These are phyloP conservation scores for Agrochola litura DNA, from an alignment of 2,888 invertebrate genomes.

Conservation along the genomic window DNA sequence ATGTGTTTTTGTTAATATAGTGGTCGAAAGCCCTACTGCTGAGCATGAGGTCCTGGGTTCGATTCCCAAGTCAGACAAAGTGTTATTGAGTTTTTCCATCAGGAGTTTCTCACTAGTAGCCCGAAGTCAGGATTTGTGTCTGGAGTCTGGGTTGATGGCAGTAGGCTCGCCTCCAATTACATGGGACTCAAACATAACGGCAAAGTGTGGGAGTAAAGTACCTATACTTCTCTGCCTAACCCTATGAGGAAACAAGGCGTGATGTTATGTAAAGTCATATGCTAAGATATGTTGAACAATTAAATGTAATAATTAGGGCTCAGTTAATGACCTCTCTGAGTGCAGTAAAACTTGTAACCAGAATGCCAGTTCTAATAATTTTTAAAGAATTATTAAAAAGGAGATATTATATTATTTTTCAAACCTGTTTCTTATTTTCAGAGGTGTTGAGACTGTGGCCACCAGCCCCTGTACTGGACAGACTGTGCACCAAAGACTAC, in stretches of 20 bases:
- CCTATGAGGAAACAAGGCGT: neutral
- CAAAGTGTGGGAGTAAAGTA: too few relatives aligned
- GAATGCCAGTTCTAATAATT: neutral
- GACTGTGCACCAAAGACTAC: constrained; percentile 88
- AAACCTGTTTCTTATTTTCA: constrained; percentile 43
- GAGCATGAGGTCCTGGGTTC: neutral
- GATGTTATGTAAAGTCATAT: neutral
- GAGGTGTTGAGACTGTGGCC: constrained; percentile 88
- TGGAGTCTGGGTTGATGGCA: neutral
- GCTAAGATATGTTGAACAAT: neutral
- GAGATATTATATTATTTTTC: neutral
- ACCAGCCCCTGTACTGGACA: constrained; percentile 80
- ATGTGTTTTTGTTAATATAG: too few relatives aligned
- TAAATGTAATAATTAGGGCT: neutral
- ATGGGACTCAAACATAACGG: too few relatives aligned
- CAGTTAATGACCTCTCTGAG: neutral
- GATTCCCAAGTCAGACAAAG: neutral
- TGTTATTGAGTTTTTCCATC: neutral
- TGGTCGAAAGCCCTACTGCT: neutral
- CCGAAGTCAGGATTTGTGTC: neutral
- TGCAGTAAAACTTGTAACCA: neutral
- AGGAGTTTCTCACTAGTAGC: neutral
- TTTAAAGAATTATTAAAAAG: neutral
- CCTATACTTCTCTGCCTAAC: too few relatives aligned
- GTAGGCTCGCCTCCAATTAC: neutral